Base-by-base conservation (phyloP, 2,888 invertebrate species). In the Pachymerium ferrugineum region DNA sequence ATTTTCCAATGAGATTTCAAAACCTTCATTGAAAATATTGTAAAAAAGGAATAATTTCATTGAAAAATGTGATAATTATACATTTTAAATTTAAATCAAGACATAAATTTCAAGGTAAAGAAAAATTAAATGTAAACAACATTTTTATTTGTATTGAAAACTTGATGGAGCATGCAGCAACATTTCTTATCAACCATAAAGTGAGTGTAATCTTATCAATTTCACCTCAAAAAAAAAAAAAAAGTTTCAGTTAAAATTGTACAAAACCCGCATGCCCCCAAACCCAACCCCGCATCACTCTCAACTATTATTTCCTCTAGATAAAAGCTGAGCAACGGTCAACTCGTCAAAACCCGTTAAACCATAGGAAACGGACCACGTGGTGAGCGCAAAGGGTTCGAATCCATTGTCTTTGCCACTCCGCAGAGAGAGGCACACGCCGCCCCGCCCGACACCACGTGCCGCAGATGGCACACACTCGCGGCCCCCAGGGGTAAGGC, bases 361-460 rank as follows among this genome's bases (percentile, higher is more conserved):
- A 3, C 54, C 14, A 54, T 54, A 22, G 54, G 10, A n/a, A 54
- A 54, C 54, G 22, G 14, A 22, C 54, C 22, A 47, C 47, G 19
- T 54, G 54, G 54, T 54, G 54, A 54, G 54, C 54, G 25, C 8
- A 54, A 54, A 28, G 54, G 54, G 54, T 54, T 19, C 2, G 25
- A 6, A 10, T 28, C 25, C 8, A 54, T 54, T 54, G 54, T 54
- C 54, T 54, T 54, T 54, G 14, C 54, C 54, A 54, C 54, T 54
- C 54, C 28, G n/a, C n/a, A n/a, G n/a, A 22, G 54, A 54, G 28
- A 54, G 54, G 72, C 73, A 68, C 33, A 54, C 35, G 54, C 31
- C 68, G 73, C 28, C 54, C 16, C 47, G 33, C 28, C 67, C 35
- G 68, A 70, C 74, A 33, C 47, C 68, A 72, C 74, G 74, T 33